Evolutionary conservation across 92 coral and sea anemone genomes (phyloP), one percentile per base, ranked within the genome.

Genomic region (Porites lobata): DNA sequence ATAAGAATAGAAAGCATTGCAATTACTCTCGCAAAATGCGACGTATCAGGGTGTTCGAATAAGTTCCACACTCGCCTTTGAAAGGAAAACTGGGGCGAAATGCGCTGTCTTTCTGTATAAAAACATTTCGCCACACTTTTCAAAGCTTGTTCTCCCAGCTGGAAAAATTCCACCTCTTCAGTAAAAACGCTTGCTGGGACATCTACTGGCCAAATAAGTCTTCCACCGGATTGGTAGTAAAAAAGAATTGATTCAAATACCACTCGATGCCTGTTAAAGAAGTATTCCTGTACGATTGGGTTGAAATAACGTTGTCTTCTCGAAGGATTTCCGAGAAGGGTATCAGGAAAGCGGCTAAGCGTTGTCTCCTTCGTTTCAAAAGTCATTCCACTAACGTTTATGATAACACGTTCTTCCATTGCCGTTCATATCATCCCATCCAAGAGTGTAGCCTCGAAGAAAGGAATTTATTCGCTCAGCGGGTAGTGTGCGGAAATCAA

Each of bases 81-180:
- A 52, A 90, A 18, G 7, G 73, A 51, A 79, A 92, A 73, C 21
- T 79, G 89, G 43, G 91, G 89, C 15, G 86, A 22, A 8, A 61
- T 74, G 1, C 77, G 86, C 17, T 59, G 58, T 62, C 75, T 68
- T 15, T 91, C 85, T 52, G 83, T 75, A 11, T 86, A 85, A 75
- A 95, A 84, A 54, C 97, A 94, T 65, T 91, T 93, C 32, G 96
- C 95, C 50, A 96, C 96, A 62, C 94, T 84, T 72, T 94, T 80
- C 67, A 96, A 79, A 13, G 99, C 99, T 50, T 96, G 94, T 43
- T 96, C 99, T 14, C 99, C 99, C n/a, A 96, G 96, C 77, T 94
- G 96, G 73, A 97, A 95, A 91, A 97, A 96, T 68, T 93, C 94
- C 1, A 96, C 95, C 65, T 96, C 99, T 72, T 95, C 98, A 9